Base-by-base conservation (phyloP, 1,140 invertebrate species). In the Cepaea nemoralis region DNA sequence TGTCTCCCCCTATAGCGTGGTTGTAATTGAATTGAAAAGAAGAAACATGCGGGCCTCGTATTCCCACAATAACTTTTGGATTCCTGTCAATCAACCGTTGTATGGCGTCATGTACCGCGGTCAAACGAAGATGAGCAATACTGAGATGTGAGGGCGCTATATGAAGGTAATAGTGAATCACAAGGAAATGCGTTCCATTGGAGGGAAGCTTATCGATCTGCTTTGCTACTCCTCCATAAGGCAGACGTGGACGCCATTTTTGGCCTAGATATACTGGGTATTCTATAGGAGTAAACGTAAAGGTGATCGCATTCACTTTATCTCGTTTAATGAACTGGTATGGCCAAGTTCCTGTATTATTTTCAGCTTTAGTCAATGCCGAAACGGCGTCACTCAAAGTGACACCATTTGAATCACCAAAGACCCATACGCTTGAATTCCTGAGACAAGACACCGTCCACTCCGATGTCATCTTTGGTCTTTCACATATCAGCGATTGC, bases 21-120 rank as follows among this genome's bases (percentile, higher is more conserved):
- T 78, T 78, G 37, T 19, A 31, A 39, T 63, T 39, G 8, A 10
- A 40, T 45, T 67, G 37, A 1, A 39, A 0, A 2, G 76, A 66
- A 2, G 48, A 27, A 19, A 55, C 59, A 40, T 78, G 76, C 8
- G 76, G 76, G 5, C 76, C 76, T 66, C 76, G 50, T 35, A 78
- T 39, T 24, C n/a, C 76, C 24, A 78, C 27, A 8, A 67, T 6
- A 27, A 55, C 63, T 6, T 63, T 27, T 19, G 76, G 76, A 27
- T 78, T 78, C 40, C 55, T 39, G 6, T 27, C 22, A 50, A 78
- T 22, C 31, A 78, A 10, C 6, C 40, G 8, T 40, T 35, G 2
- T 40, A 78, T 67, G 3, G 76, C 76, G 35, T 66, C 63, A 12
- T 35, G 8, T 27, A 67, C 37, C 3, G 63, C 50, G 3, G 6